These are phyloP conservation scores for Felis chaus DNA, from an alignment of 2,113 vertebrate species.

Conservation along the genomic window DNA sequence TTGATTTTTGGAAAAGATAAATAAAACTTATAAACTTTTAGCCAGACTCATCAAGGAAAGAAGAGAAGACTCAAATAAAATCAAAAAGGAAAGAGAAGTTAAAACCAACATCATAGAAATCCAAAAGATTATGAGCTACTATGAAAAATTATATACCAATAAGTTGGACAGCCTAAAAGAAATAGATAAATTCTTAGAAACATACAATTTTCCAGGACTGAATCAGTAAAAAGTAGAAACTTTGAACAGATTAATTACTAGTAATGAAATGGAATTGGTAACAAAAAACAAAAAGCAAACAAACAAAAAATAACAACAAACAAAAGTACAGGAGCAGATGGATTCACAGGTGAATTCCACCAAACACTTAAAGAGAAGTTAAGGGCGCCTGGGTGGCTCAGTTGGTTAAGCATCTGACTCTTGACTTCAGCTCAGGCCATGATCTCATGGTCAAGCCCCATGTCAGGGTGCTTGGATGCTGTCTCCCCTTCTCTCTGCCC, in stretches of 20 bases:
- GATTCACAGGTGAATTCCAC: not conserved
- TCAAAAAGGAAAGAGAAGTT: not conserved
- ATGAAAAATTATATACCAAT: not conserved
- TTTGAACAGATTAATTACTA: not conserved
- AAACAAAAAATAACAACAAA: not conserved
- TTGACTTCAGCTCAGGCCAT: too few species aligned
- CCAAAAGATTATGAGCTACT: not conserved
- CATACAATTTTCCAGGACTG: not conserved
- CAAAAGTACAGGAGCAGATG: not conserved
- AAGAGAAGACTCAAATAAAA: not conserved
- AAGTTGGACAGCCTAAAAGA: not conserved
- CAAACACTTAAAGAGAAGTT: not conserved
- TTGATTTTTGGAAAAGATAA: not conserved
- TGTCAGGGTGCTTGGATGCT: too few species aligned
- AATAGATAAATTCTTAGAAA: not conserved
- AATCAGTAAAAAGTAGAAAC: not conserved
- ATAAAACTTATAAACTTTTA: not conserved
- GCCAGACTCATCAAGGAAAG: not conserved
- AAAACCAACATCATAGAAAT: not conserved
- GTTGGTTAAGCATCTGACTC: too few species aligned
- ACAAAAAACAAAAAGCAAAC: not conserved
- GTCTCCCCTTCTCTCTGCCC: too few species aligned
- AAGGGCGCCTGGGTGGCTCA: not conserved
- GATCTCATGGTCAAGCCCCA: too few species aligned
- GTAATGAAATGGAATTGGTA: not conserved